A percentile compares a stretch with the other conserved stretches of the same genome.
These are phyloP conservation scores for Scomber colias DNA, from an alignment of 2,113 vertebrate genomes.

Conservation along the genomic window DNA sequence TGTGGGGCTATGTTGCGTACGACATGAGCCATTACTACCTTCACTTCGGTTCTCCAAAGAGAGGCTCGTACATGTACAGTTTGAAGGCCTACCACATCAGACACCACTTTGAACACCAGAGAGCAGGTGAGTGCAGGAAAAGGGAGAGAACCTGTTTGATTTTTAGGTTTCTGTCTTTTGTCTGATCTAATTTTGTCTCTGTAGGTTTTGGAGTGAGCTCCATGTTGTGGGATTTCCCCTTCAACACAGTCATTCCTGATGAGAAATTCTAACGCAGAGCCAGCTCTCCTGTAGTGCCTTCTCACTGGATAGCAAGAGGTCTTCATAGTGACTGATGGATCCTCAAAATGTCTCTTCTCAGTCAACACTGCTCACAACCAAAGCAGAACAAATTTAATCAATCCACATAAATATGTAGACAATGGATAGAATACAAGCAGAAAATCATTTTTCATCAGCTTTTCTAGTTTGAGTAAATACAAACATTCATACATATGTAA, in stretches of 20 bases:
- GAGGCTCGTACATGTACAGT: conserved; percentile 91
- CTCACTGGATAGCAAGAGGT: conserved; percentile 63
- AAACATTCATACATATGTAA: conserved; percentile 11
- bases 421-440: neutral
- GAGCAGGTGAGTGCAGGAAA: conserved; percentile 83
- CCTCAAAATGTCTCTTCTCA: conserved; percentile 52
- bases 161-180: neutral
- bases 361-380: conserved; percentile 20
- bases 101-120: conserved; percentile 97
- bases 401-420: too few species aligned
- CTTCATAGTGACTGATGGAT: conserved; percentile 41
- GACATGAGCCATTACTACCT: conserved; percentile 99
- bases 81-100: conserved; percentile 96
- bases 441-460: neutral
- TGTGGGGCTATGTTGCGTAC: conserved; percentile 93
- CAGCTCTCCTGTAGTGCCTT: conserved; percentile 43
- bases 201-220: conserved; percentile 95
- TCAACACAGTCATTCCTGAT: conserved; percentile 91
- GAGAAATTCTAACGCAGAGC: conserved; percentile 83
- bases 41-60: conserved; percentile 92
- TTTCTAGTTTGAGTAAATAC: conserved; percentile 34
- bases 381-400: conserved; percentile 63
- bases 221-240: conserved; percentile 93
- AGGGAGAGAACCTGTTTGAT: neutral
- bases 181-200: neutral